Base-by-base conservation (phyloP, 2,797 vertebrate species). In the Borostomias antarcticus region DNA sequence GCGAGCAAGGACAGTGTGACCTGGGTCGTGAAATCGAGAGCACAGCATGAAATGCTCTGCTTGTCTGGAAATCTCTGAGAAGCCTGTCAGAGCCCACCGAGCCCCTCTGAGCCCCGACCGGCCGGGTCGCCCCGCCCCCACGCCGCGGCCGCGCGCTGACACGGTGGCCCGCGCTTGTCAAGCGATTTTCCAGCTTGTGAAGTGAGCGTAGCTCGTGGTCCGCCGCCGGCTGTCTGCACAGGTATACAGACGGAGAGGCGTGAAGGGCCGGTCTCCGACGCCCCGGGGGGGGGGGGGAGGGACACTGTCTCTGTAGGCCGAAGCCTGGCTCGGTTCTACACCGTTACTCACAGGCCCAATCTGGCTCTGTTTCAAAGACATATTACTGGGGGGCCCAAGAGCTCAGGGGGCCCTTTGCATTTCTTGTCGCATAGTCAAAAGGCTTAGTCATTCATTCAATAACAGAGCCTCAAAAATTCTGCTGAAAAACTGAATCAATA, bases 41-140 rank as follows among this genome's bases (percentile, higher is more conserved):
- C 71, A 52, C 70, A 69, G 70, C 69, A 64, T 48, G 7, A 54
- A 56, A 76, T 23, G 4, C 52, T 51, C 73, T 59, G 72, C 40
- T 37, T 57, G 69, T 58, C 73, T 51, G 48, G 73, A 72, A 53
- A 72, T 69, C 71, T 66, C 3, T 64, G 71, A 73, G 58, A 30
- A 64, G 64, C 52, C 71, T 80, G 76, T 74, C 80, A 73, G 74
- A 77, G 65, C 62, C 72, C 74, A 72, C 79, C 77, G 74, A 74
- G 77, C 73, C 80, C 21, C 50, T 74, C 82, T 70, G 59, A 69
- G 45, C 0, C 68, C 56, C 71, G 70, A n/a, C n/a, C n/a, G n/a
- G n/a, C n/a, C n/a, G n/a, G n/a, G n/a, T n/a, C n/a, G n/a, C n/a
- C 15, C 40, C n/a, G 40, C 40, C 40, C 15, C 10, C 37, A 10